These are phyloP conservation scores for Lobophora halterata DNA, from an alignment of 2,888 invertebrate species.

Conservation along the genomic window DNA sequence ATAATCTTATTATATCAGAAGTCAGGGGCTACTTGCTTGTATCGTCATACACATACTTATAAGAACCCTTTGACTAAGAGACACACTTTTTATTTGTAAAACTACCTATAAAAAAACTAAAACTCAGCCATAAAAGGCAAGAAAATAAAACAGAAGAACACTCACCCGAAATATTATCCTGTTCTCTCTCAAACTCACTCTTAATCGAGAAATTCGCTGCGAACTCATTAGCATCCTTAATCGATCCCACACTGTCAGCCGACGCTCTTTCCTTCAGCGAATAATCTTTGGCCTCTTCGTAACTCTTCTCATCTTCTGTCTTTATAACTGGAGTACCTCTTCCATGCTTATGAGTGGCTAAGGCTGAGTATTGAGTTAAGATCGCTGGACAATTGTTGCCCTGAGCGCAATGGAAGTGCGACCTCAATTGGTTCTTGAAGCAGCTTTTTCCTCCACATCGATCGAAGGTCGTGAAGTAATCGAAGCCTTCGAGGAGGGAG, in stretches of 20 bases:
- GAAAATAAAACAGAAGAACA: slow-evolving; percentile 29
- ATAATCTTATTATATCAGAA: too few species aligned
- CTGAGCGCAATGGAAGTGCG: slow-evolving; percentile 75
- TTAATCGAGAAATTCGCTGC: slow-evolving; percentile 73
- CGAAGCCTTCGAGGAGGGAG: slow-evolving; percentile 91
- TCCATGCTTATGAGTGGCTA: slow-evolving; percentile 76
- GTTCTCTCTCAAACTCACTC: slow-evolving; percentile 72
- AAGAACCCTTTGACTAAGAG: too few species aligned
- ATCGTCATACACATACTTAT: too few species aligned
- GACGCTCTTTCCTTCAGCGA: slow-evolving; percentile 74
- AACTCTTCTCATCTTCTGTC: slow-evolving; percentile 62
- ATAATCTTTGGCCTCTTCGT: slow-evolving; percentile 76
- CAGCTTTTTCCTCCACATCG: slow-evolving; percentile 76
- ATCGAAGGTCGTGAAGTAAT: slow-evolving; percentile 84
- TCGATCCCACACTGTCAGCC: slow-evolving; percentile 62
- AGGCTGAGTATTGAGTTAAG: slow-evolving; percentile 71
- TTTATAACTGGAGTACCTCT: slow-evolving; percentile 70
- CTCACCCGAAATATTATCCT: slow-evolving; percentile 75
- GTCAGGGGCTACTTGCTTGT: too few species aligned
- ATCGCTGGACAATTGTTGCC: slow-evolving; percentile 74
- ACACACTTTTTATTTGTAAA: too few species aligned
- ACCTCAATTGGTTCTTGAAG: slow-evolving; percentile 70
- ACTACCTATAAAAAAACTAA: too few species aligned
- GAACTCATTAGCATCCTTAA: slow-evolving; percentile 60
- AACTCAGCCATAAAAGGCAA: too few species aligned